phyloP scores from a whole-genome alignment of 2,888 invertebrate species.

The Leptopilina drosophilae region DNA sequence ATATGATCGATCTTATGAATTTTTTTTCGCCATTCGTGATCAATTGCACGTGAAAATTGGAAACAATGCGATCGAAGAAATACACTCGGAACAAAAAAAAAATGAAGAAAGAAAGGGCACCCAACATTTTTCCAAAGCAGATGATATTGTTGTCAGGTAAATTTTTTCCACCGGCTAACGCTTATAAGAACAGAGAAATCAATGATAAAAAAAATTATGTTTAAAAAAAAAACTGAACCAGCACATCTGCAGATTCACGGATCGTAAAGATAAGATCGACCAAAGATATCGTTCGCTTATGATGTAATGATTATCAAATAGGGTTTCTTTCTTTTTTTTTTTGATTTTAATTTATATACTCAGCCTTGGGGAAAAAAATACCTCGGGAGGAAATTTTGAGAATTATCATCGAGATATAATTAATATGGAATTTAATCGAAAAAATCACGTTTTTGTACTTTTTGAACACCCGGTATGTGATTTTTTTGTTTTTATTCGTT shows the following conservation, averaged over 20 bases:
- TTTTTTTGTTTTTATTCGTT: too few relatives aligned
- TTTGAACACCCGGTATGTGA: too few relatives aligned
- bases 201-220: conserved; percentile 9
- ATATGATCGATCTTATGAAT: conserved; percentile 74
- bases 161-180: not conserved
- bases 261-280: conserved; percentile 32
- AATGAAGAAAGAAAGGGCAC: too few relatives aligned
- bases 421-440: not conserved
- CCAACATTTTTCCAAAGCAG: conserved; percentile 55
- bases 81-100: conserved; percentile 39
- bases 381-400: not conserved
- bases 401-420: not conserved
- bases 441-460: too few relatives aligned
- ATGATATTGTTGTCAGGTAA: conserved; percentile 27
- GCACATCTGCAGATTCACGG: conserved; percentile 38
- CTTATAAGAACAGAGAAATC: not conserved
- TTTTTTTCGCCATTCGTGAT: conserved; percentile 63
- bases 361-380: not conserved
- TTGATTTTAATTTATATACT: not conserved
- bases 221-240: conserved; percentile 22
- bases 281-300: conserved; percentile 1
- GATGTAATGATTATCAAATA: conserved; percentile 15
- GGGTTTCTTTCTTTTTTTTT: not conserved
- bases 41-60: conserved; percentile 76
- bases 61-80: conserved; percentile 65